A percentile compares a stretch with the other conserved stretches of the same genome.
These are phyloP conservation scores for Anoplius nigerrimus DNA, from an alignment of 2,888 invertebrate species.

Conservation along the genomic window DNA sequence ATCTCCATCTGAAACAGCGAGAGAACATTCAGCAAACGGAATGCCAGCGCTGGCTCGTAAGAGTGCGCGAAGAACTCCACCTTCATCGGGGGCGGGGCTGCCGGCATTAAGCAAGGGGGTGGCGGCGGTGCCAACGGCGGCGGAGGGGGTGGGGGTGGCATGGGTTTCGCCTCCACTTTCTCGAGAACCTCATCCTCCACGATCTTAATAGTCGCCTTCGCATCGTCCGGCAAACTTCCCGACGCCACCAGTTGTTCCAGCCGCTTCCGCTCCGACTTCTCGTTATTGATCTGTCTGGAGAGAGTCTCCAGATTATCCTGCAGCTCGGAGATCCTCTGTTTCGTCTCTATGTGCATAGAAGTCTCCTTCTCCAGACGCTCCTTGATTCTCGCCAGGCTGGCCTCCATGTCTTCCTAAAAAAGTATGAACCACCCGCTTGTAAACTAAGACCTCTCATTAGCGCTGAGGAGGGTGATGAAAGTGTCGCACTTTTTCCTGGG, in stretches of 20 bases:
- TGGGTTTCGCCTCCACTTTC: constrained; percentile 69
- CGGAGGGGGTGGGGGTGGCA: constrained; percentile 79
- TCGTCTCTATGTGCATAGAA: constrained; percentile 89
- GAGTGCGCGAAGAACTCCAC: constrained; percentile 47
- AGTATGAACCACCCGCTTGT: background rate
- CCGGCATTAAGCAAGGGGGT: constrained; percentile 79
- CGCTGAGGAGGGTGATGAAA: background rate
- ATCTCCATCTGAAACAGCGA: constrained; percentile 62
- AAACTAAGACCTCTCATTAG: no score
- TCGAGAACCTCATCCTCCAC: constrained; percentile 71
- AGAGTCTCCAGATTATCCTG: constrained; percentile 77
- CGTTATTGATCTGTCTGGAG: constrained; percentile 81
- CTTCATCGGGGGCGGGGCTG: constrained; percentile 78
- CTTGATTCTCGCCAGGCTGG: constrained; percentile 86
- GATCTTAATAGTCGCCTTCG: constrained; percentile 81
- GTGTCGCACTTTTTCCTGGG: constrained; percentile 85
- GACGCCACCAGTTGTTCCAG: constrained; percentile 91
- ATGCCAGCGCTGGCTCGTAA: no score
- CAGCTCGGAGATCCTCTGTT: constrained; percentile 83
- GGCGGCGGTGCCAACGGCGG: constrained; percentile 79
- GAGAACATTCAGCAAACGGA: background rate
- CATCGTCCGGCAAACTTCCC: constrained; percentile 95
- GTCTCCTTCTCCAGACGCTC: constrained; percentile 93
- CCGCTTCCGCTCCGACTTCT: constrained; percentile 87
- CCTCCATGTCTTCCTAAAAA: constrained; percentile 87